Conservation (phyloP, 2,797 vertebrate species). For the Lagodon rhomboides region DNA sequence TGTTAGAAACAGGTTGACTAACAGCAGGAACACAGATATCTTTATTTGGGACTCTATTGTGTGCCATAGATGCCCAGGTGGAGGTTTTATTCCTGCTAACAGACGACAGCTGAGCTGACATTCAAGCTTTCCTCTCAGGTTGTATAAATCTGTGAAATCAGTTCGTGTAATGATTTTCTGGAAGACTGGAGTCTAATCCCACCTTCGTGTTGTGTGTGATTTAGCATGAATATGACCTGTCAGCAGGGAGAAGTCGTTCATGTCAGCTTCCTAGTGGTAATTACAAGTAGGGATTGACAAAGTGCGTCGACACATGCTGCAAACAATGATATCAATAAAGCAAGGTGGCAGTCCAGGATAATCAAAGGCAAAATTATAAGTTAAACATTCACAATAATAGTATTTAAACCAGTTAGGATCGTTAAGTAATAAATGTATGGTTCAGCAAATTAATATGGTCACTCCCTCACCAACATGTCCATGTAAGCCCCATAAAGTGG, state of each 20-base stretch:
- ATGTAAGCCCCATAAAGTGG: background rate
- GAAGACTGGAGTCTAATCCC: conserved; percentile 3
- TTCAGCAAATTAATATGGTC: background rate
- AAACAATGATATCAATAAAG: conserved; percentile 14
- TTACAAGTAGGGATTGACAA: conserved; percentile 29
- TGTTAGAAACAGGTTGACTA: background rate
- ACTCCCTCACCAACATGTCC: no score
- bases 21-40: background rate
- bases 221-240: conserved; percentile 25
- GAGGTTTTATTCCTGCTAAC: background rate
- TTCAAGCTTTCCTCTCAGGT: conserved; percentile 7
- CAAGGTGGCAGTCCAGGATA: background rate
- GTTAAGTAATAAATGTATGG: background rate
- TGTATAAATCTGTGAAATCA: background rate
- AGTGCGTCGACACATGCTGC: conserved; percentile 24
- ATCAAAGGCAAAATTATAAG: background rate
- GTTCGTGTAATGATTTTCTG: conserved; percentile 11
- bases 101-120: background rate
- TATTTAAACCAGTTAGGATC: background rate
- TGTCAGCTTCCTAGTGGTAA: conserved; percentile 5
- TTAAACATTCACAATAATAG: background rate
- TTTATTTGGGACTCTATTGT: background rate
- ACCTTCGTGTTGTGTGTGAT: background rate
- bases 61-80: background rate
- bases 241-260: conserved; percentile 7